These are phyloP conservation scores for Rugalucina vietnamica DNA, from an alignment of 2,888 invertebrate genomes.

Conservation along the genomic window DNA sequence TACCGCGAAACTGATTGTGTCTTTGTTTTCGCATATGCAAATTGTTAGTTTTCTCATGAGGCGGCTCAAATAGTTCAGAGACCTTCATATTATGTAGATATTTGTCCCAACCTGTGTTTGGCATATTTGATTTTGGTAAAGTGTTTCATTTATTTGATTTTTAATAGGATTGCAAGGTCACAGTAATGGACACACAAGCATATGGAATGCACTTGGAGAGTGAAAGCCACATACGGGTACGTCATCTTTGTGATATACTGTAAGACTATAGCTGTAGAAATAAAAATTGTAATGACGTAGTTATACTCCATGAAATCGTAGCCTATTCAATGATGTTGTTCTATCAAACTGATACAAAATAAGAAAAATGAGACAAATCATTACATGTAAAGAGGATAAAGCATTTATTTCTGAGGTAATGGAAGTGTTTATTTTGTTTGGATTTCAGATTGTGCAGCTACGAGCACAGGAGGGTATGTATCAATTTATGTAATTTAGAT, in stretches of 20 bases:
- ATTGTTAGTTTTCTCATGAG: neutral
- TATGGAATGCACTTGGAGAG: slow-evolving; percentile 46
- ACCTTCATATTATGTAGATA: neutral
- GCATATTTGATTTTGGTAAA: neutral
- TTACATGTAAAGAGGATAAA: too few relatives aligned
- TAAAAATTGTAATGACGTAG: too few relatives aligned
- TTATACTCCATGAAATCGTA: too few relatives aligned
- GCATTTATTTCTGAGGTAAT: too few relatives aligned
- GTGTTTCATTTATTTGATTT: slow-evolving; percentile 4
- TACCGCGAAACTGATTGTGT: neutral
- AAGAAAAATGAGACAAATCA: too few relatives aligned
- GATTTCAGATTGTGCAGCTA: too few relatives aligned
- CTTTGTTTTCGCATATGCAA: neutral
- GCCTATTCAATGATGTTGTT: too few relatives aligned
- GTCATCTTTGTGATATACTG: neutral
- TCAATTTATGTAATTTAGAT: too few relatives aligned
- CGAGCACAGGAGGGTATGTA: too few relatives aligned
- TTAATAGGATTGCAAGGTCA: slow-evolving; percentile 51
- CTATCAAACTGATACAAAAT: too few relatives aligned
- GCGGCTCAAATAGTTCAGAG: neutral
- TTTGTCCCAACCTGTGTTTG: neutral
- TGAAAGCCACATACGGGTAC: slow-evolving; percentile 46
- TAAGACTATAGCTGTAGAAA: too few relatives aligned
- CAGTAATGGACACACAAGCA: slow-evolving; percentile 29
- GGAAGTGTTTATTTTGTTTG: too few relatives aligned